Evolutionary conservation across 2,113 vertebrate genomes (phyloP).

Genomic region (Litocranius walleri): DNA sequence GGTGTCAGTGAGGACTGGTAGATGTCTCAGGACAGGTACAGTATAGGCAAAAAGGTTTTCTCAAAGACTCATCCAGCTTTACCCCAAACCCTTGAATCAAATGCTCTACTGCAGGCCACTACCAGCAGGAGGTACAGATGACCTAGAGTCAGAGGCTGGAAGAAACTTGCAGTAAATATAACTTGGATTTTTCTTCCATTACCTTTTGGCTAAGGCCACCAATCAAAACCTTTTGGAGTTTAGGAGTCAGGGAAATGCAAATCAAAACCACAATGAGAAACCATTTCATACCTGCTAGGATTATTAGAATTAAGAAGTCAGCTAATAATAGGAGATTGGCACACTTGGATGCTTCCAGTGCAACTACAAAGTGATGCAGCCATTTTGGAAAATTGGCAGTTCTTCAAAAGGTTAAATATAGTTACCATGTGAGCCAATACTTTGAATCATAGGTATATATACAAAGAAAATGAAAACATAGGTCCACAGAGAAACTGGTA

Average conservation of each 20-base stretch:
- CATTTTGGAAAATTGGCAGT: slow-evolving; percentile 12
- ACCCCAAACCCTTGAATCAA: not conserved
- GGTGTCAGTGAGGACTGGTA: not conserved
- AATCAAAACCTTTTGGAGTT: not conserved
- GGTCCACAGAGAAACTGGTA: not conserved
- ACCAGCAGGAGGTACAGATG: not conserved
- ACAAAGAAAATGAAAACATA: slow-evolving; percentile 42
- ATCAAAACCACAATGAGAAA: slow-evolving; percentile 28
- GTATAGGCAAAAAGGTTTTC: slow-evolving; percentile 12
- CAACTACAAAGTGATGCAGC: not conserved
- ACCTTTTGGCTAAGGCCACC: slow-evolving; percentile 1
- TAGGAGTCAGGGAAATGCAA: not conserved
- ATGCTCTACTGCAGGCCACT: not conserved
- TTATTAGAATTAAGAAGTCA: not conserved
- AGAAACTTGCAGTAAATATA: slow-evolving; percentile 22
- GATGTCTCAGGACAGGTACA: not conserved
- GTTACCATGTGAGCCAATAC: not conserved
- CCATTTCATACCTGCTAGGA: not conserved
- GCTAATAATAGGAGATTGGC: not conserved
- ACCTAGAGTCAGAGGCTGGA: not conserved
- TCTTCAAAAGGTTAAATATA: slow-evolving; percentile 20
- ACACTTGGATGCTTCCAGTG: not conserved
- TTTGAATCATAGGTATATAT: not conserved
- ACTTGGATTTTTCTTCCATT: not conserved
- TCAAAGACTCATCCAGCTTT: slow-evolving; percentile 9